These are phyloP conservation scores for Onthophagus sagittarius DNA, from an alignment of 2,888 invertebrate genomes.

Conservation along the genomic window DNA sequence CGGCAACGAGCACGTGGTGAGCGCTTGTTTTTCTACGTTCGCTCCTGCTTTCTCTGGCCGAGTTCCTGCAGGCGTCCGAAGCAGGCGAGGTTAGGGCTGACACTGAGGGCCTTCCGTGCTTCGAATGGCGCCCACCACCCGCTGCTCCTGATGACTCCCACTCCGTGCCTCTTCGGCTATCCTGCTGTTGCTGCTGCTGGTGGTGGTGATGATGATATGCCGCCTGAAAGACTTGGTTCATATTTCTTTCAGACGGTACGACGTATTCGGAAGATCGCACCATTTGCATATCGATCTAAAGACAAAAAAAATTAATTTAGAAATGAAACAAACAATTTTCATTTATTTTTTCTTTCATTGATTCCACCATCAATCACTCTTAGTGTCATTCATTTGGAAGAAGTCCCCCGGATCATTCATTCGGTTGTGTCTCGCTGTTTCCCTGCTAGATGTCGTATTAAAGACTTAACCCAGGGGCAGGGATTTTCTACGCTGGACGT, in stretches of 20 bases:
- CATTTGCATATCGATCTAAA: conserved; percentile 54
- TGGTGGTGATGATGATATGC: conserved; percentile 6
- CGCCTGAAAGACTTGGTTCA: conserved; percentile 37
- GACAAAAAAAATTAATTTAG: conserved; percentile 28
- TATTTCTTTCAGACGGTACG: conserved; percentile 42
- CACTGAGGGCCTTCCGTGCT: conserved; percentile 31
- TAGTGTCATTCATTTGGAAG: background rate
- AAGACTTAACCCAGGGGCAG: conserved; percentile 39
- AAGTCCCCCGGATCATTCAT: background rate
- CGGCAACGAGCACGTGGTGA: conserved; percentile 41
- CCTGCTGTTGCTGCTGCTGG: conserved; percentile 26
- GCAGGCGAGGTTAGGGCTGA: conserved; percentile 36
- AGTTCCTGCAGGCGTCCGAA: background rate
- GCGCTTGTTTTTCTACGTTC: conserved; percentile 12
- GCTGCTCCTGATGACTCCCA: conserved; percentile 35
- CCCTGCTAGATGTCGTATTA: conserved; percentile 35
- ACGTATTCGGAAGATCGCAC: conserved; percentile 52
- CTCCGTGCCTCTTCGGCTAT: conserved; percentile 30
- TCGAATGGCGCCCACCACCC: conserved; percentile 28
- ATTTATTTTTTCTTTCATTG: background rate
- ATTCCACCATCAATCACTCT: background rate
- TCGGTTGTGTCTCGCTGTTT: conserved; percentile 25
- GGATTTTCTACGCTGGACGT: conserved; percentile 31
- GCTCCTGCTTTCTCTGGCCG: conserved; percentile 5
- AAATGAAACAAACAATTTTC: background rate